These are phyloP conservation scores for Alosa sapidissima DNA, from an alignment of 2,797 vertebrate species.

Conservation along the genomic window DNA sequence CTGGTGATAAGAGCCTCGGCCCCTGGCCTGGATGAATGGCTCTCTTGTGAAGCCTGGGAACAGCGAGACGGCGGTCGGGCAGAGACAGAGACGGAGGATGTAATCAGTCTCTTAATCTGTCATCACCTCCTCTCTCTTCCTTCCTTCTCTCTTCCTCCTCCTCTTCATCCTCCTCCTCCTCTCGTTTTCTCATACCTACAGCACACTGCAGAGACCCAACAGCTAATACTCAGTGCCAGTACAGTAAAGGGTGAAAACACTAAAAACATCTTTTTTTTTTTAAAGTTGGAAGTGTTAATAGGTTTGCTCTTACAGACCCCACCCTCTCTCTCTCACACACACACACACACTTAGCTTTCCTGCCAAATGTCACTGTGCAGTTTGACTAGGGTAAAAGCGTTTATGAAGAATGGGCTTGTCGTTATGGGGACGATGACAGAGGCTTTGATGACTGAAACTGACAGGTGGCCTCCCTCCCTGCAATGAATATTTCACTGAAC, in stretches of 20 bases:
- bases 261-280: not conserved
- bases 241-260: not conserved
- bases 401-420: not conserved
- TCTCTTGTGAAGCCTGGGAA: slow-evolving; percentile 57
- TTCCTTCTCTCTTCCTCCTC: slow-evolving; percentile 30
- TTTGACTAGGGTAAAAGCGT: not conserved
- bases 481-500: not conserved
- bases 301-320: not conserved
- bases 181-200: not conserved
- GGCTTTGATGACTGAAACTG: not conserved
- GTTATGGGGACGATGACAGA: slow-evolving; percentile 1
- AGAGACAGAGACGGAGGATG: slow-evolving; percentile 30
- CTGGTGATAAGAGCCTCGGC: slow-evolving; percentile 59
- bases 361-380: not conserved
- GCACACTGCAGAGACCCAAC: not conserved
- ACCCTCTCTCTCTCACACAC: too few relatives aligned
- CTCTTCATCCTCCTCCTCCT: slow-evolving; percentile 19
- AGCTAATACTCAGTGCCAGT: not conserved
- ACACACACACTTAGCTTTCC: not conserved
- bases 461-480: not conserved
- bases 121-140: slow-evolving; percentile 35
- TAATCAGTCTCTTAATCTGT: slow-evolving; percentile 45
- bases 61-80: not conserved
- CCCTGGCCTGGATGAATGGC: slow-evolving; percentile 60
- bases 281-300: not conserved